These are phyloP conservation scores for Andrena minutula DNA, from an alignment of 2,888 invertebrate species.

Conservation along the genomic window DNA sequence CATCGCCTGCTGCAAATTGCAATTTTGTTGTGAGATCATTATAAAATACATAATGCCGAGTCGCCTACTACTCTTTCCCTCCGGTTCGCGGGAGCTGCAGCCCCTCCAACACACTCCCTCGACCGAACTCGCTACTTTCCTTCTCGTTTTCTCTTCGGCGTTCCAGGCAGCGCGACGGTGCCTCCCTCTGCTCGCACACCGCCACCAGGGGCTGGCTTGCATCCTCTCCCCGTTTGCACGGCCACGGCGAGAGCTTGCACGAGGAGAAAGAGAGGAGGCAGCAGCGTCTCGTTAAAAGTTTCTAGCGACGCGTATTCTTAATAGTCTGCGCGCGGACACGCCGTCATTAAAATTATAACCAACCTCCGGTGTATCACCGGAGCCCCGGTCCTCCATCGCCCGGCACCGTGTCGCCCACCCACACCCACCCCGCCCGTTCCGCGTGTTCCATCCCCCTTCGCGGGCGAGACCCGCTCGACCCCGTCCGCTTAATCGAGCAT, in stretches of 20 bases:
- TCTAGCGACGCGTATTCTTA: slow-evolving; percentile 85
- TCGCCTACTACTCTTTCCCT: slow-evolving; percentile 69
- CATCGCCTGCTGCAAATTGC: slow-evolving; percentile 82
- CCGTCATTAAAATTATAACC: slow-evolving; percentile 85
- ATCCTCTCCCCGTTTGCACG: slow-evolving; percentile 38
- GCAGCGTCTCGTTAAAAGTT: slow-evolving; percentile 85
- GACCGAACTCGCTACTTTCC: slow-evolving; percentile 63
- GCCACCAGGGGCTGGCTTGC: slow-evolving; percentile 30
- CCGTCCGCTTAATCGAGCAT: slow-evolving; percentile 72
- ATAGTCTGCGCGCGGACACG: slow-evolving; percentile 85
- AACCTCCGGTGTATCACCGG: slow-evolving; percentile 74
- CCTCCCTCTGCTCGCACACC: slow-evolving; percentile 46
- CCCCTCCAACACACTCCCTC: slow-evolving; percentile 9
- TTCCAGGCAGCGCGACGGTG: slow-evolving; percentile 46
- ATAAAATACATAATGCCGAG: slow-evolving; percentile 84
- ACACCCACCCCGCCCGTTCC: slow-evolving; percentile 68
- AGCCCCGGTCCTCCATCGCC: slow-evolving; percentile 61
- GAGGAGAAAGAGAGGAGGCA: slow-evolving; percentile 54
- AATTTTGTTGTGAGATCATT: slow-evolving; percentile 84
- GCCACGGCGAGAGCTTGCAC: slow-evolving; percentile 10
- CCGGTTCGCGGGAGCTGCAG: slow-evolving; percentile 55
- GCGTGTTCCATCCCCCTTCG: slow-evolving; percentile 61
- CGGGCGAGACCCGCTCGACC: not conserved
- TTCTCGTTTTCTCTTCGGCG: slow-evolving; percentile 61
- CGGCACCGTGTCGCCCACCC: slow-evolving; percentile 40